Conservation (phyloP, 2,797 vertebrate species). For the Helostoma temminkii region DNA sequence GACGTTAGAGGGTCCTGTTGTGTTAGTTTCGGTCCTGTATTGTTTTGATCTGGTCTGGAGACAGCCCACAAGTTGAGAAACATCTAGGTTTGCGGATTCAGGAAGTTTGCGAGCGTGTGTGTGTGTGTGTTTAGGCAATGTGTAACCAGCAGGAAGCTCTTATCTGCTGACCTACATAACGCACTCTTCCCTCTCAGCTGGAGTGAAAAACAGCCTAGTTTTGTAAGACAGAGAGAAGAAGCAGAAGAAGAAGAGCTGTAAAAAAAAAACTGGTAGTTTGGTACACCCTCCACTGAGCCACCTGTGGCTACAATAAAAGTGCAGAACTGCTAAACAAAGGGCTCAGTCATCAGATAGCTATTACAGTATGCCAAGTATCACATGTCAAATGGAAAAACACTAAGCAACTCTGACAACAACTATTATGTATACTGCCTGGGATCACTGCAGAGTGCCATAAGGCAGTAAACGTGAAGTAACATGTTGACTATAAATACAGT, state of each 20-base stretch:
- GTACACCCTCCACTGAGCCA: slow-evolving; percentile 47
- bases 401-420: slow-evolving; percentile 18
- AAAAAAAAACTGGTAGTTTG: not conserved
- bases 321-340: slow-evolving; percentile 62
- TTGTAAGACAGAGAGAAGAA: slow-evolving; percentile 52
- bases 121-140: slow-evolving; percentile 61
- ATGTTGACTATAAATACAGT: slow-evolving; percentile 7
- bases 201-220: slow-evolving; percentile 63
- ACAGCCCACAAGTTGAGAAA: slow-evolving; percentile 35
- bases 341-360: slow-evolving; percentile 44
- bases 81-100: slow-evolving; percentile 50
- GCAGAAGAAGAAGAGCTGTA: slow-evolving; percentile 15
- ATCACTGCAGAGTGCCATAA: not conserved
- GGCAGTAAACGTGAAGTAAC: slow-evolving; percentile 16
- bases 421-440: not conserved
- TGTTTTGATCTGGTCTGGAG: slow-evolving; percentile 25
- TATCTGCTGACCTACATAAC: slow-evolving; percentile 80
- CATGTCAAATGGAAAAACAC: slow-evolving; percentile 67
- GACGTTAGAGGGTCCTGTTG: not conserved
- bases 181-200: slow-evolving; percentile 63
- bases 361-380: slow-evolving; percentile 51
- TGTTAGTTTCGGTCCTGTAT: not conserved
- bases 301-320: slow-evolving; percentile 68
- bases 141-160: slow-evolving; percentile 79
- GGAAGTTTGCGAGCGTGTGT: slow-evolving; percentile 47